phyloP scores from a whole-genome alignment of 2,888 invertebrate species.

The Meganola albula region DNA sequence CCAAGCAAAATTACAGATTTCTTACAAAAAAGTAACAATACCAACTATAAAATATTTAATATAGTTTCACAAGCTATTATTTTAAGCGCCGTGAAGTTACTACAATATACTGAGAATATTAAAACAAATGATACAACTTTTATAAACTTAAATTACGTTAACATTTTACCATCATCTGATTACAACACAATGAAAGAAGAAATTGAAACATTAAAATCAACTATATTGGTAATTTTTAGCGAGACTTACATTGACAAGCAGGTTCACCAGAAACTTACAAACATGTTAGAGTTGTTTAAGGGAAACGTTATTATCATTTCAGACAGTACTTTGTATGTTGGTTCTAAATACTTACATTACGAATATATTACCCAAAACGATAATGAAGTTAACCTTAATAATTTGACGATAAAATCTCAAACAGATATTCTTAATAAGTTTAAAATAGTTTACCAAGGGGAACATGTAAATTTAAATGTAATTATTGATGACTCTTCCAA shows the following conservation, averaged over 20 bases:
- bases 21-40: no score
- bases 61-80: slow-evolving; percentile 27
- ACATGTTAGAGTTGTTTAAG: slow-evolving; percentile 23
- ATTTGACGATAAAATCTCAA: slow-evolving; percentile 28
- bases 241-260: slow-evolving; percentile 21
- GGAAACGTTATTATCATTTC: slow-evolving; percentile 30
- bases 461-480: slow-evolving; percentile 21
- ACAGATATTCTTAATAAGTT: slow-evolving; percentile 22
- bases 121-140: slow-evolving; percentile 25
- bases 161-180: slow-evolving; percentile 30
- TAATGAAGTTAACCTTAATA: slow-evolving; percentile 19
- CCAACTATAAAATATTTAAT: slow-evolving; percentile 24
- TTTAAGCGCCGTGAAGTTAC: slow-evolving; percentile 33
- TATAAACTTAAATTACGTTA: slow-evolving; percentile 35
- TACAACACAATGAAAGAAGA: slow-evolving; percentile 32
- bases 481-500: slow-evolving; percentile 26
- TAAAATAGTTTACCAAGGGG: slow-evolving; percentile 31
- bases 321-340: slow-evolving; percentile 18
- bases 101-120: slow-evolving; percentile 19
- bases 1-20: no score
- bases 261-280: slow-evolving; percentile 25
- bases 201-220: slow-evolving; percentile 23
- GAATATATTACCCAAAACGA: slow-evolving; percentile 19
- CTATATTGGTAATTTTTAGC: slow-evolving; percentile 30
- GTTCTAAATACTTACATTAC: slow-evolving; percentile 13